Evolutionary conservation across 2,113 vertebrate species (phyloP), one percentile per base, ranked within the genome.

Genomic region (Vidua chalybeata): DNA sequence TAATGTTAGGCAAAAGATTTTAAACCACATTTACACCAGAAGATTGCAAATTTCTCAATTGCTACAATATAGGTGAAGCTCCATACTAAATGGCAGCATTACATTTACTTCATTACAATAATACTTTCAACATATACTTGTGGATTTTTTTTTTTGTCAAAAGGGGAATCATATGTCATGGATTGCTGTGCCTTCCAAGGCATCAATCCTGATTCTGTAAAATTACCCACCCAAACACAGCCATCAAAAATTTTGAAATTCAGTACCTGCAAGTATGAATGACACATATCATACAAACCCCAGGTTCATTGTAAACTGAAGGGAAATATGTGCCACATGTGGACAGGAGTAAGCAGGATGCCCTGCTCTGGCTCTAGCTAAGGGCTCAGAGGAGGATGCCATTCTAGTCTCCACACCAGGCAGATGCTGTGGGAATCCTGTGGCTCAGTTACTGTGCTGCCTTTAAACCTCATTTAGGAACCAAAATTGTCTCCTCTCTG

Each of bases 401-500:
- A 1, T 43, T 89, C 66, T 28, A 8, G 19, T 13, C 15, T 88
- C 54, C 80, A n/a, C 11, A 62, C 12, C 23, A 90, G 62, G 72
- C 56, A 75, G 56, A 76, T 75, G 72, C 43, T 92, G 30, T 80
- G 93, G 93, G 91, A 95, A 69, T 88, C 85, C 80, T 87, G 95
- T 23, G 96, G 93, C 83, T 78, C 68, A 41, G 78, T 43, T 78
- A 81, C 58, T 93, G 5, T 62, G 62, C 43, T 88, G 95, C 61
- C 84, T 96, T 94, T 81, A 95, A 96, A 92, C 96, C 95, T 97
- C 97, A 95, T 77, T 84, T 39, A 83, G 20, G 91, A 97, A 96
- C 97, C 96, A 97, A 97, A 97, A 97, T 97, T 85, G 88, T 94
- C 93, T 94, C 92, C 80, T 96, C 91, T 97, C 95, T 82, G 67